Base-by-base conservation (phyloP, 2,888 invertebrate species). In the Alviniconcha strummeri region DNA sequence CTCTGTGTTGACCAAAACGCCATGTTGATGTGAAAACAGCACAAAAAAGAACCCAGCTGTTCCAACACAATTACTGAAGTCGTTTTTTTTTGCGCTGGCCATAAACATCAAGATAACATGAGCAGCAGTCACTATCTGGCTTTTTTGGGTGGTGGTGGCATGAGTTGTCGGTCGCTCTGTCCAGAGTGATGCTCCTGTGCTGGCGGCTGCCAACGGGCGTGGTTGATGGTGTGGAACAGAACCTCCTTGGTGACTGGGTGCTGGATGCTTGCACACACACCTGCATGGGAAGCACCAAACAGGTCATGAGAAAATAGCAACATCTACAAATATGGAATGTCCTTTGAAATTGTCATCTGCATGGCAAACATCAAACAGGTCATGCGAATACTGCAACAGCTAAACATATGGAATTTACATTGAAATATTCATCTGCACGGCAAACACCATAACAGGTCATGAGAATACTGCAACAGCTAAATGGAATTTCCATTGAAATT, bases 191-290 rank as follows among this genome's bases (percentile, higher is more conserved):
- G 76, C 52, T 60, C 69, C 57, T 74, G 75, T 54, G 83, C 8
- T 19, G 56, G 75, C 19, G 86, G 80, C 55, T 69, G 82, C 88
- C 89, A 89, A 60, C 88, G 81, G 55, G 86, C 87, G 15, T 88
- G 86, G 75, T 92, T 90, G 17, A 92, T 91, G 52, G 89, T 87
- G 52, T 96, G 95, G 76, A 98, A 94, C 15, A 99, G 95, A 84
- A 95, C 94, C 85, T 97, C 96, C 93, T 96, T 96, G 0, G 98
- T 98, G 3, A 99, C 96, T 0, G 99, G 99, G 89, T 96, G 94
- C 71, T 93, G 93, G 92, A 99, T 98, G 92, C 97, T 97, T 82
- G 96, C 95, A 90, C 95, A 96, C 71, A 99, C 98, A 88, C 97
- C 97, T 96, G 89, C 36, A 36, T 36, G 88, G 56, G 84, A 56